Percentiles rank a stretch among this genome's conserved stretches.
Conservation (phyloP, 2,888 invertebrate genomes). For the Patella caerulea region DNA sequence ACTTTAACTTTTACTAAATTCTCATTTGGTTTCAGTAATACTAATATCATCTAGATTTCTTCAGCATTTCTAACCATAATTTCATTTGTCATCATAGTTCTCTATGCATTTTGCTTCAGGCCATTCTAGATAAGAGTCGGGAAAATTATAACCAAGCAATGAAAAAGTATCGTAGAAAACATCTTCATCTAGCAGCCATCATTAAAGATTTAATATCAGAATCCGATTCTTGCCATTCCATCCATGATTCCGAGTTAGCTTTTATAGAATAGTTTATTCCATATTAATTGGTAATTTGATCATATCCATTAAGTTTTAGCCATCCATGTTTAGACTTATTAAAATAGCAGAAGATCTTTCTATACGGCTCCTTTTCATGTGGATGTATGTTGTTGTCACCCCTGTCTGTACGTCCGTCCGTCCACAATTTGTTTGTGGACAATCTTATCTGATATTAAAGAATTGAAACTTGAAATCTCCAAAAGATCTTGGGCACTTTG, state of each 20-base stretch:
- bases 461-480: no score
- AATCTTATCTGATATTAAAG: no score
- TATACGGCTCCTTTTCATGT: no score
- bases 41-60: no score
- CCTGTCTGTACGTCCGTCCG: no score
- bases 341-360: neutral
- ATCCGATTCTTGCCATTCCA: constrained; percentile 28
- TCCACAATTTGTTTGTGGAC: no score
- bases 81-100: no score
- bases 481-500: no score
- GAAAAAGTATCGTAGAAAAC: constrained; percentile 24
- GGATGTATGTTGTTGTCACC: no score
- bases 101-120: constrained; percentile 7
- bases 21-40: no score
- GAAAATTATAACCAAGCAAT: constrained; percentile 22
- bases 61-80: no score
- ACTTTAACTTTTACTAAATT: no score
- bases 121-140: constrained; percentile 21
- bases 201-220: constrained; percentile 28
- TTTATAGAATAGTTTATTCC: constrained; percentile 18
- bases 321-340: neutral
- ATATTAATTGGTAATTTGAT: neutral
- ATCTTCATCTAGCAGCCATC: constrained; percentile 23
- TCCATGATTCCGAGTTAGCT: constrained; percentile 33
- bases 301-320: neutral